Evolutionary conservation across 2,888 invertebrate genomes (phyloP).

Genomic region (Xestia sexstrigata): DNA sequence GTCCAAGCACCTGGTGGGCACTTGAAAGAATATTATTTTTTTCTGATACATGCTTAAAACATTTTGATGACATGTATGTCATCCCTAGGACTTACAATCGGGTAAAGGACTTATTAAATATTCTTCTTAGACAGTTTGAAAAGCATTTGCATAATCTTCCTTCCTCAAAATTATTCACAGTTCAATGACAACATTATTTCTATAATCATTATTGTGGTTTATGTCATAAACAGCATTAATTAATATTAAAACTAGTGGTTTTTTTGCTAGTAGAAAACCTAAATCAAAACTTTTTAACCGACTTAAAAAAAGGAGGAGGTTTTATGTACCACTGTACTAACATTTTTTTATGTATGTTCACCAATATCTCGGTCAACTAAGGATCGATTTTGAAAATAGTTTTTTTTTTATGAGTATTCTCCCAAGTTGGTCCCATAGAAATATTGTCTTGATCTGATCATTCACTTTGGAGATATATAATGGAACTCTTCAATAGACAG

Average conservation of each 20-base stretch:
- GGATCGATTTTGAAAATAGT: too few relatives aligned
- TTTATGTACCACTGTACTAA: too few relatives aligned
- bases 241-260: neutral
- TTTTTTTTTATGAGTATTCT: too few relatives aligned
- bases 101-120: neutral
- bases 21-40: neutral
- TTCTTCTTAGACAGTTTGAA: conserved; percentile 6
- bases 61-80: neutral
- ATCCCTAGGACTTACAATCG: neutral
- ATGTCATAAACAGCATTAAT: neutral
- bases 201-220: conserved; percentile 22
- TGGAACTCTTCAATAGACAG: too few relatives aligned
- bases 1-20: too few relatives aligned
- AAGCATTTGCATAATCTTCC: conserved; percentile 48
- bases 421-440: too few relatives aligned
- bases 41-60: neutral
- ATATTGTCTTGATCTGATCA: too few relatives aligned
- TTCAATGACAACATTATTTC: conserved; percentile 36
- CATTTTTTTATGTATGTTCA: too few relatives aligned
- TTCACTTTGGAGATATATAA: too few relatives aligned
- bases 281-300: neutral
- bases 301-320: too few relatives aligned
- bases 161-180: conserved; percentile 33
- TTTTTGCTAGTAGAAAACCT: neutral
- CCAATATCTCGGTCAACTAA: too few relatives aligned